Percentiles rank a stretch among this genome's conserved stretches.
These are phyloP conservation scores for Metellina segmentata DNA, from an alignment of 2,888 invertebrate species.

Conservation along the genomic window DNA sequence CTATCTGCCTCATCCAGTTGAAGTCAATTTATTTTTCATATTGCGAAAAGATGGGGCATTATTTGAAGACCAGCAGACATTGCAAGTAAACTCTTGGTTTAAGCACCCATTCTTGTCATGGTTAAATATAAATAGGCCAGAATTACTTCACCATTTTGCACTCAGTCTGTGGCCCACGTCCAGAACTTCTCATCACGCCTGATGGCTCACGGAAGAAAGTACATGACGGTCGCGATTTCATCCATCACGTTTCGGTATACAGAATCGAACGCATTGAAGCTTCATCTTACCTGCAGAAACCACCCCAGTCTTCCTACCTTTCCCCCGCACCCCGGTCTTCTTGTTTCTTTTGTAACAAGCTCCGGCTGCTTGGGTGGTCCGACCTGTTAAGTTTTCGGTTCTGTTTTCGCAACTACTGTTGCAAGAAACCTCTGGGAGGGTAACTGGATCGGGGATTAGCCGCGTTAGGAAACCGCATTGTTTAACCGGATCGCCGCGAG, in stretches of 20 bases:
- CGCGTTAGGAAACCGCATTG: slow-evolving; percentile 39
- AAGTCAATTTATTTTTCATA: too few species aligned
- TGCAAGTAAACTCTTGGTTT: too few species aligned
- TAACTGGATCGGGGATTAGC: slow-evolving; percentile 42
- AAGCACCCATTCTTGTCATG: too few species aligned
- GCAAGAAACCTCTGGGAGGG: slow-evolving; percentile 27
- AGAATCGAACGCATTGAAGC: slow-evolving; percentile 35
- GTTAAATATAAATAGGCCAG: too few species aligned
- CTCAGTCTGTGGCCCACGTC: too few species aligned
- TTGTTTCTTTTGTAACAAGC: slow-evolving; percentile 18
- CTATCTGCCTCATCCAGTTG: too few species aligned
- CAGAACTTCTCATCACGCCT: too few species aligned
- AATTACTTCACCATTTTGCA: too few species aligned
- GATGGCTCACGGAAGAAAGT: neutral
- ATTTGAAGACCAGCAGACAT: too few species aligned
- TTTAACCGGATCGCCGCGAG: slow-evolving; percentile 28
- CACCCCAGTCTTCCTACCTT: slow-evolving; percentile 35
- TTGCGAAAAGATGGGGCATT: too few species aligned
- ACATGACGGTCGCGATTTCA: slow-evolving; percentile 40
- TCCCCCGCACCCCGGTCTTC: slow-evolving; percentile 14
- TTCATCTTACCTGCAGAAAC: slow-evolving; percentile 25
- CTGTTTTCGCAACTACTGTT: slow-evolving; percentile 68
- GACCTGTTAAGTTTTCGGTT: slow-evolving; percentile 47
- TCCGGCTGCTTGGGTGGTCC: slow-evolving; percentile 60
- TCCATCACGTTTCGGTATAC: slow-evolving; percentile 31